Base-by-base conservation (phyloP, 92 coral and sea anemone genomes). In the Porites rus region DNA sequence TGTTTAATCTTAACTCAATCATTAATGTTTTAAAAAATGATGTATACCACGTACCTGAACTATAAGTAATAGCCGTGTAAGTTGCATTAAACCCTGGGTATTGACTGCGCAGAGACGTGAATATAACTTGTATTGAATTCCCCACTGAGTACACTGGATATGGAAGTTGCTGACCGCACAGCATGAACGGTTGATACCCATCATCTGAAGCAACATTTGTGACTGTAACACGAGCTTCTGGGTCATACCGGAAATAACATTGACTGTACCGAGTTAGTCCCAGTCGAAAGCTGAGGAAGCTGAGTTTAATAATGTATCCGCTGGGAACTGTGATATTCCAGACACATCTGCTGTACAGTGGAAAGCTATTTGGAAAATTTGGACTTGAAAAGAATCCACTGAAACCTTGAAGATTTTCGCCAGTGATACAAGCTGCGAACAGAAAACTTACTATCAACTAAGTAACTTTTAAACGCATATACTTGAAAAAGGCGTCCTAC, bases 301-400 rank as follows among this genome's bases (percentile, higher is more conserved):
- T 77, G 2, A 77, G 8, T 38, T 24, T 77, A 12, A 77, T 19
- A 2, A 77, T 61, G 20, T 6, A 14, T 17, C 89, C 89, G n/a
- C 22, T 22, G 3, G 89, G 89, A 18, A 78, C 89, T 43, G 38
- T 65, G 76, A 85, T 77, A 58, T 38, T 85, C 89, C 77, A 85
- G 14, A 52, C 0, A 38, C 89, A 85, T 16, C 17, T 56, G 16
- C 25, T 53, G 67, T 28, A 8, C 20, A 1, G 10, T 7, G 74
- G 28, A 43, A 46, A 76, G 18, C 76, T 51, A 31, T 56, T 54
- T 8, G 88, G 88, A 38, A 59, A 84, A 65, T 84, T 61, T 11
- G 75, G 51, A 38, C 82, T 84, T 6, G 62, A 20, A 24, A 84
- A 46, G n/a, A 46, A 53, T 22, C 88, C 88, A 38, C 31, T 59